Evolutionary conservation across 2,797 vertebrate species (phyloP).

Genomic region (Podarcis siculus): DNA sequence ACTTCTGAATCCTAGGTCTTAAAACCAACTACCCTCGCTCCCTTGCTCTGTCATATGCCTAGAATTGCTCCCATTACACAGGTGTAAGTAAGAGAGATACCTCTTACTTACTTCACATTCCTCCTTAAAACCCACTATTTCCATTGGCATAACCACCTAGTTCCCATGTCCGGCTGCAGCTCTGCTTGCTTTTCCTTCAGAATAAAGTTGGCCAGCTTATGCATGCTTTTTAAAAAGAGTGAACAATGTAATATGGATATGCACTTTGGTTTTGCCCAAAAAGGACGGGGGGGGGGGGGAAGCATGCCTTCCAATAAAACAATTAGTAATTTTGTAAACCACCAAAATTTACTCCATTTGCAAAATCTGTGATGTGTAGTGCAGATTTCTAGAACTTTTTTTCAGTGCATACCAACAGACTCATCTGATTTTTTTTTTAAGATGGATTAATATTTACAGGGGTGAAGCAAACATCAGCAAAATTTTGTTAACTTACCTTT

Average conservation of each 20-base stretch:
- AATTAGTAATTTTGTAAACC: background rate
- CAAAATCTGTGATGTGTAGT: background rate
- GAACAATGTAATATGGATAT: too few species aligned
- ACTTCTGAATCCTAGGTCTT: background rate
- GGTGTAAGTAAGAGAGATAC: too few species aligned
- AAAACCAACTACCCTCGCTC: background rate
- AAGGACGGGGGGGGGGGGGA: background rate
- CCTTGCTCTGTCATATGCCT: too few species aligned
- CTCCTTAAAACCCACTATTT: too few species aligned
- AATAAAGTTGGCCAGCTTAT: background rate
- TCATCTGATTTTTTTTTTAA: background rate
- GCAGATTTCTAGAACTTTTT: background rate
- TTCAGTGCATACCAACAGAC: background rate
- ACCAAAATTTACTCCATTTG: background rate
- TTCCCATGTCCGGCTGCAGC: background rate
- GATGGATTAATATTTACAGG: background rate
- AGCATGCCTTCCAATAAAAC: background rate
- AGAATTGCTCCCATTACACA: too few species aligned
- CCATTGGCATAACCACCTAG: too few species aligned
- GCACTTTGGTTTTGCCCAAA: background rate
- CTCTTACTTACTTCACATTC: too few species aligned
- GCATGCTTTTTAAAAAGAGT: background rate
- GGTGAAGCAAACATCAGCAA: background rate
- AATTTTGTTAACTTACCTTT: conserved; percentile 79
- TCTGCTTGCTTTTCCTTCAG: background rate